These are phyloP conservation scores for Abramis brama DNA, from an alignment of 2,113 vertebrate species.

Conservation along the genomic window DNA sequence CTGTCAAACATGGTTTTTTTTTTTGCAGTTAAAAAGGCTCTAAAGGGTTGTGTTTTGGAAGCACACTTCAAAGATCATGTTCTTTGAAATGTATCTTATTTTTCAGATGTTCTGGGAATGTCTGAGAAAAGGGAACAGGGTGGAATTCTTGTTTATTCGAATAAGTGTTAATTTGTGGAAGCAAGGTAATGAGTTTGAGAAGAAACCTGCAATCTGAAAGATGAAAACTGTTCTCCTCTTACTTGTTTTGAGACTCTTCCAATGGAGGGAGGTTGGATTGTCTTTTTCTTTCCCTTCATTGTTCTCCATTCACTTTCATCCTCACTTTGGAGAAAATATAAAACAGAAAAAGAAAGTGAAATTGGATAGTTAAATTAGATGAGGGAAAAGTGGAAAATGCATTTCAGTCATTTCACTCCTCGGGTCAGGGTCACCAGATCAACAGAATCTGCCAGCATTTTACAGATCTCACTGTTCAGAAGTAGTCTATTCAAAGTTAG, in stretches of 20 bases:
- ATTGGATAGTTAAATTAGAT: background rate
- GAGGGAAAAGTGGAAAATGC: background rate
- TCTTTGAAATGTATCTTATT: constrained; percentile 15
- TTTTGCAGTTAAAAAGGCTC: background rate
- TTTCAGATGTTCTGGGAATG: constrained; percentile 18
- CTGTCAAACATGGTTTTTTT: background rate
- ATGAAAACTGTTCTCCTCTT: background rate
- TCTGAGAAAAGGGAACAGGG: background rate
- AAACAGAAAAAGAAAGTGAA: background rate
- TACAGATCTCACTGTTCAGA: background rate
- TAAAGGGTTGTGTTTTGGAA: constrained; percentile 6
- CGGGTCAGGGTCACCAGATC: constrained; percentile 7
- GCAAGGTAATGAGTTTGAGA: background rate
- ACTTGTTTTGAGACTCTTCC: background rate
- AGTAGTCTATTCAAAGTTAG: background rate
- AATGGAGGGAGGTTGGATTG: background rate
- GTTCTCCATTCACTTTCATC: background rate
- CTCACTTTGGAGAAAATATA: constrained; percentile 7
- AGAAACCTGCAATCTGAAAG: background rate
- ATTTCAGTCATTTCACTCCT: background rate
- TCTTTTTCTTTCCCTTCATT: constrained; percentile 19
- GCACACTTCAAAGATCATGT: background rate
- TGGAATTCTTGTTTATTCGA: background rate
- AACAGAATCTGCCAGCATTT: background rate
- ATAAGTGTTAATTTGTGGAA: background rate